Evolutionary conservation across 2,888 invertebrate species (phyloP), one percentile per base, ranked within the genome.

Genomic region (Rhorus exstirpatorius): DNA sequence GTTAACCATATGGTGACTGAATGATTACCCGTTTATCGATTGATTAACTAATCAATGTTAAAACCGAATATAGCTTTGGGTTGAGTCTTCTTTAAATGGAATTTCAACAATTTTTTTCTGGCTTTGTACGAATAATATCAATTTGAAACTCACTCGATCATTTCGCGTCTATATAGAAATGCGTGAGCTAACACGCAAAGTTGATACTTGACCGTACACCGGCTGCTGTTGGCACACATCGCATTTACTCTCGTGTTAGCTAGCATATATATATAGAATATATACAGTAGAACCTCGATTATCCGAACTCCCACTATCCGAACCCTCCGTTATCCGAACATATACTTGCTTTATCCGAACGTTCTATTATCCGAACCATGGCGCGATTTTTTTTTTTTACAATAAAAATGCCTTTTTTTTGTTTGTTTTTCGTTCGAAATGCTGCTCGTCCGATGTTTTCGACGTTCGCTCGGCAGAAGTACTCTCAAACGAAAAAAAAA

Each of bases 161-260:
- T 35, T 60, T 67, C 19, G 46, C 19, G 24, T 12, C 0, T 14
- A 17, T 26, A 26, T 38, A 38, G 21, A 61, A 61, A 61, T 24
- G 19, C n/a, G 31, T 24, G 41, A 65, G 55, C 21, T 12, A 55
- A 58, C 35, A 21, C 26, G 53, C 14, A 51, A 21, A 38, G 31
- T n/a, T 55, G 51, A 68, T 26, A 77, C 77, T 68, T 41, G 68
- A 77, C 26, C 51, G 61, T 61, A 68, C 51, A 61, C 38, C 35
- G 49, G 44, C 31, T 26, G 49, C 26, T 17, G 60, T 68, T 51
- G 77, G 55, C 67, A 67, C 65, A 67, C 44, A 35, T 49, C 35
- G 67, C 55, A n/a, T 55, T 65, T 67, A 67, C 44, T 21, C 44
- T 53, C 44, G 17, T 14, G n/a, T n/a, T n/a, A 6, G 49, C 31